Conservation (phyloP, 2,888 invertebrate species). For the Phaonia tiefii region DNA sequence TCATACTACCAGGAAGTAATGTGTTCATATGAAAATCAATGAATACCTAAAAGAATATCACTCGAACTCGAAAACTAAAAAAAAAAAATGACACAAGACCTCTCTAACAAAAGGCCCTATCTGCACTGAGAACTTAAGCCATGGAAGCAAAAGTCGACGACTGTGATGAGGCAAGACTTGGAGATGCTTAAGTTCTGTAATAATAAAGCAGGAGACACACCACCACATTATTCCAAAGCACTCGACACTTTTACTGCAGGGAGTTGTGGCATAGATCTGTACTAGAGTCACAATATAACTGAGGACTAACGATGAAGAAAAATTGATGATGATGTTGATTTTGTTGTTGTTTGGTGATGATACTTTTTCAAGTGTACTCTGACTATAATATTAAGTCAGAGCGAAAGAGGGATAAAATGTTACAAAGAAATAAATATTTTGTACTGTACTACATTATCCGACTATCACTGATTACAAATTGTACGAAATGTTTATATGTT, state of each 20-base stretch:
- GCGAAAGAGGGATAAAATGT: too few relatives aligned
- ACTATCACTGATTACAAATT: too few relatives aligned
- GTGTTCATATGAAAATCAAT: conserved; percentile 23
- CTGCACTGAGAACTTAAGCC: conserved; percentile 40
- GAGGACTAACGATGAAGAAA: conserved; percentile 14
- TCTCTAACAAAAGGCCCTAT: background rate
- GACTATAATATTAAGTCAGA: conserved; percentile 41
- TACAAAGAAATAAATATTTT: too few relatives aligned
- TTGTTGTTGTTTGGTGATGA: conserved; percentile 44
- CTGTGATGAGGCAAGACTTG: conserved; percentile 1
- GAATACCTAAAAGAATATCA: conserved; percentile 37
- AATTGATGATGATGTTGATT: conserved; percentile 39
- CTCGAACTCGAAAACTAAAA: background rate
- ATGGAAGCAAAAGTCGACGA: conserved; percentile 41
- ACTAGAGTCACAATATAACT: background rate
- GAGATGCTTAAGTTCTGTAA: conserved; percentile 42
- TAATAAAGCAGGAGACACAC: conserved; percentile 3
- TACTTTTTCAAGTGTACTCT: conserved; percentile 54
- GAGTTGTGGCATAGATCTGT: conserved; percentile 3
- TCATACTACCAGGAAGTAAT: conserved; percentile 10
- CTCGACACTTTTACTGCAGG: background rate
- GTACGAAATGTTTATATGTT: too few relatives aligned
- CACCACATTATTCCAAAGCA: background rate
- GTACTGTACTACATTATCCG: too few relatives aligned
- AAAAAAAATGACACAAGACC: background rate